Conservation (phyloP, 2,797 vertebrate species). For the Cyprinodon diabolis region DNA sequence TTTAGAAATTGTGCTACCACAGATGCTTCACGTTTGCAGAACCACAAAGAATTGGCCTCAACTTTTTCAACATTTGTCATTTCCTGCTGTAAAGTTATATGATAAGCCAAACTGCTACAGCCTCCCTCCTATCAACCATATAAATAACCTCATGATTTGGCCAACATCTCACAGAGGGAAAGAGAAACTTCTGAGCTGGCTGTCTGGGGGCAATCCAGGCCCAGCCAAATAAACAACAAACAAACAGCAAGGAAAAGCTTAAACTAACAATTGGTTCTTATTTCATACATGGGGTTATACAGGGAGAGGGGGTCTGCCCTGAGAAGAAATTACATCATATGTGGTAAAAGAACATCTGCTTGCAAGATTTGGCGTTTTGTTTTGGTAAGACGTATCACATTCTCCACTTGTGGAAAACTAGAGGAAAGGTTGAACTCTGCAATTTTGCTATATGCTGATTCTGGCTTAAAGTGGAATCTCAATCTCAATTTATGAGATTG, state of each 20-base stretch:
- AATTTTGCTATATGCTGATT: slow-evolving; percentile 1
- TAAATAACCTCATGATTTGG: slow-evolving; percentile 57
- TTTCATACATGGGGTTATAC: slow-evolving; percentile 64
- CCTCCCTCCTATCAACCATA: slow-evolving; percentile 48
- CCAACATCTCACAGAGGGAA: slow-evolving; percentile 41
- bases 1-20: slow-evolving; percentile 15
- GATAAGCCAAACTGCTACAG: slow-evolving; percentile 31
- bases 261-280: slow-evolving; percentile 83
- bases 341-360: slow-evolving; percentile 24
- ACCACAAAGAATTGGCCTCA: slow-evolving; percentile 20
- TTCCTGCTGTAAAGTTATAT: not conserved
- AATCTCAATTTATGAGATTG: too few relatives aligned
- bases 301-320: slow-evolving; percentile 53
- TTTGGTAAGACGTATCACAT: slow-evolving; percentile 9
- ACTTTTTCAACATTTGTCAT: slow-evolving; percentile 35
- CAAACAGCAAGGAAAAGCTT: slow-evolving; percentile 72
- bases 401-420: slow-evolving; percentile 5
- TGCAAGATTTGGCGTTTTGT: slow-evolving; percentile 32
- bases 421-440: slow-evolving; percentile 22
- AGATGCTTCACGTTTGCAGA: slow-evolving; percentile 15
- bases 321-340: slow-evolving; percentile 28
- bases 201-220: slow-evolving; percentile 74
- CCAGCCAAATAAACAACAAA: slow-evolving; percentile 77
- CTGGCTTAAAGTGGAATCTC: not conserved
- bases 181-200: slow-evolving; percentile 53